phyloP scores from a whole-genome alignment of 92 coral and sea anemone genomes.

The Parazoanthus atlanticus region DNA sequence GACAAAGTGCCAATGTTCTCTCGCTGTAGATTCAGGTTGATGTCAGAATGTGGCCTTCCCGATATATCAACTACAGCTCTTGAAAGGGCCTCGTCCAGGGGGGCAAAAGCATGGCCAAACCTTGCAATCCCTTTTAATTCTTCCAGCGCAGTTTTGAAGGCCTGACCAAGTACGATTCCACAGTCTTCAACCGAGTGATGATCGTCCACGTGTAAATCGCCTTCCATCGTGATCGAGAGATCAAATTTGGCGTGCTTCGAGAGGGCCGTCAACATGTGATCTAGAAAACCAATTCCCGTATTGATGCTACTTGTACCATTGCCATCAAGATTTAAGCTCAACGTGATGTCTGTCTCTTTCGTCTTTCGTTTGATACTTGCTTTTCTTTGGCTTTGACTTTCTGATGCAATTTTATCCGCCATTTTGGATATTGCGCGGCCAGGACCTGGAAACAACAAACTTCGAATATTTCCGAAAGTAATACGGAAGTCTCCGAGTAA shows the following conservation, averaged over 20 bases:
- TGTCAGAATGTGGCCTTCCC: conserved; percentile 57
- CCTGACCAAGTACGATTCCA: conserved; percentile 65
- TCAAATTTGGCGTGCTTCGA: conserved; percentile 58
- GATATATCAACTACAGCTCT: conserved; percentile 66
- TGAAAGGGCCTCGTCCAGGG: conserved; percentile 63
- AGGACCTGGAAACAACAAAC: conserved; percentile 19
- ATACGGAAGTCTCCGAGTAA: background rate
- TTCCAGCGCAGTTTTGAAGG: conserved; percentile 63
- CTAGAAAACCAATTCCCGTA: conserved; percentile 67
- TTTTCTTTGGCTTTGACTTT: conserved; percentile 21
- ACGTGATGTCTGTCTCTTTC: conserved; percentile 54
- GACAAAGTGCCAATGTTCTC: conserved; percentile 59
- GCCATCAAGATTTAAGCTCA: conserved; percentile 53
- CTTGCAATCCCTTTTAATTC: conserved; percentile 57
- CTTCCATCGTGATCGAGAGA: conserved; percentile 51
- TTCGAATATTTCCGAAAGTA: conserved; percentile 5
- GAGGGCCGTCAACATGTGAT: conserved; percentile 66
- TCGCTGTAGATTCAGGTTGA: conserved; percentile 54
- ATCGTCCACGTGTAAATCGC: conserved; percentile 64
- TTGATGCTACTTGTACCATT: conserved; percentile 45
- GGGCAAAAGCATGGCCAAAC: conserved; percentile 66
- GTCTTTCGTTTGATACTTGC: conserved; percentile 54
- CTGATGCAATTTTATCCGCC: conserved; percentile 47
- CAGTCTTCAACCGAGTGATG: conserved; percentile 70
- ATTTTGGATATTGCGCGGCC: conserved; percentile 17